Evolutionary conservation across 2,888 invertebrate genomes (phyloP).

Genomic region (Nomada flava): DNA sequence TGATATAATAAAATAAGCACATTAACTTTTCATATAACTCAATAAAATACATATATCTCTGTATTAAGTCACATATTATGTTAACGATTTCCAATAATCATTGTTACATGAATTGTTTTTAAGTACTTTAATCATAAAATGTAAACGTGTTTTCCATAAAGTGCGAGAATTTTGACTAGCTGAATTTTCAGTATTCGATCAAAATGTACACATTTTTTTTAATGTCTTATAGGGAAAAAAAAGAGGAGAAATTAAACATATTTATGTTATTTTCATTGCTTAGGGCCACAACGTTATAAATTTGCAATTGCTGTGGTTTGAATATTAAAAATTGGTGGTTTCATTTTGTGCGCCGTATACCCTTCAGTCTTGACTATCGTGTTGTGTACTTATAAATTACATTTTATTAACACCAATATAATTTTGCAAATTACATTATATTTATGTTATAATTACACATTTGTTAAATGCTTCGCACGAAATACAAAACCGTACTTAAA

Average conservation of each 20-base stretch:
- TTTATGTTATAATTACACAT: constrained; percentile 46
- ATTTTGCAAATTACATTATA: constrained; percentile 26
- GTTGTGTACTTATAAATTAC: constrained; percentile 51
- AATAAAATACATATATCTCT: constrained; percentile 1
- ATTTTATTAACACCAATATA: constrained; percentile 32
- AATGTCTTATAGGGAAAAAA: background rate
- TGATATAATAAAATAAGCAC: background rate
- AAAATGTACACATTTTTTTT: background rate
- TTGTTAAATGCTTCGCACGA: constrained; percentile 30
- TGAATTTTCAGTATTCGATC: constrained; percentile 15
- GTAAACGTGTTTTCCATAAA: constrained; percentile 2
- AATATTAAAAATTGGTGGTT: constrained; percentile 31
- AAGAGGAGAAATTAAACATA: background rate
- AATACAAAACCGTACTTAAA: constrained; percentile 53
- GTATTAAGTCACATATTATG: background rate
- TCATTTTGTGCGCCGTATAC: constrained; percentile 24
- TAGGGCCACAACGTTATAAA: constrained; percentile 20
- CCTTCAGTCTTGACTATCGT: constrained; percentile 18
- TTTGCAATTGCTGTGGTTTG: constrained; percentile 34
- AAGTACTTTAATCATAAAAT: background rate
- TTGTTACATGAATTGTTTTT: constrained; percentile 13
- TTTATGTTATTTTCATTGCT: constrained; percentile 17
- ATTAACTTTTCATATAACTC: constrained; percentile 24
- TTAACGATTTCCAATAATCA: constrained; percentile 4
- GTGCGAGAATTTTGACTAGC: background rate